Evolutionary conservation across 2,113 vertebrate genomes (phyloP).

Genomic region (Oncorhynchus clarkii): DNA sequence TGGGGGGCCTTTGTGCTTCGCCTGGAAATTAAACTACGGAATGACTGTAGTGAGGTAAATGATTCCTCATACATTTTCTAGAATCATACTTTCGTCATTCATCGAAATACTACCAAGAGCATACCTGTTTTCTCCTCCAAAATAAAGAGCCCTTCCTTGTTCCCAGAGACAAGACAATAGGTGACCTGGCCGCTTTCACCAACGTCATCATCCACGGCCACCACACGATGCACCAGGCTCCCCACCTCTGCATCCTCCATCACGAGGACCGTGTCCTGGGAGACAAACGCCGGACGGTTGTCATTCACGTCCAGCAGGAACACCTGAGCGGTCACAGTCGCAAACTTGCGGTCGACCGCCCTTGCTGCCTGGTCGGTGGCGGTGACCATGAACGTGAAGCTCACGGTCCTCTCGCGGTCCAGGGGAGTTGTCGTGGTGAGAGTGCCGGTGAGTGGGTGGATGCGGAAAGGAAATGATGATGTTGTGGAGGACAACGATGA

Average conservation of each 20-base stretch:
- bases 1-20: too few relatives aligned
- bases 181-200: constrained; percentile 79
- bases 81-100: background rate
- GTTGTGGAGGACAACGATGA: constrained; percentile 11
- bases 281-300: constrained; percentile 81
- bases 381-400: constrained; percentile 76
- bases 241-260: constrained; percentile 79
- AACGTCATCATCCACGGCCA: constrained; percentile 82
- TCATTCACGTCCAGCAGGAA: constrained; percentile 88
- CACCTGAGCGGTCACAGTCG: constrained; percentile 76
- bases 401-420: constrained; percentile 76
- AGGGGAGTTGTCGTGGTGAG: constrained; percentile 75
- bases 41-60: too few relatives aligned
- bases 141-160: constrained; percentile 73
- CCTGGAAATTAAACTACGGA: too few relatives aligned
- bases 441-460: constrained; percentile 78
- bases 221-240: constrained; percentile 76
- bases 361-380: constrained; percentile 79
- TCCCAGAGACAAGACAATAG: constrained; percentile 80
- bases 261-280: constrained; percentile 59
- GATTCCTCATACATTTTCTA: background rate
- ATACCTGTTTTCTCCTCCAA: constrained; percentile 84
- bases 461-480: constrained; percentile 70
- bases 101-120: background rate
- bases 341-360: constrained; percentile 62